phyloP scores from a whole-genome alignment of 2,888 invertebrate genomes.

The Drosophila longiperda region DNA sequence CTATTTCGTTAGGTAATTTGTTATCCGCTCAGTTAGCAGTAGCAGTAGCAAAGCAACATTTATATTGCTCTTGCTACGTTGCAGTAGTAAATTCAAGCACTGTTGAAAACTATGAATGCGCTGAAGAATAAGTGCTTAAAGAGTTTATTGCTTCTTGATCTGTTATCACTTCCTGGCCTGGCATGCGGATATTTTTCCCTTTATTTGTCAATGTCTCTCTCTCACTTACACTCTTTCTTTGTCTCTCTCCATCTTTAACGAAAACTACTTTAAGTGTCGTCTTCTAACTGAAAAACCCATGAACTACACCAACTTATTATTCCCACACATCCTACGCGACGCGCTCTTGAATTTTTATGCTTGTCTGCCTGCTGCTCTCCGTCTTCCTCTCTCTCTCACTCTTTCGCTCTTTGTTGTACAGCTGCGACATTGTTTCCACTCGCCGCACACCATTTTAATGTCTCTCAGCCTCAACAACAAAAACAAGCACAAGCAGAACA shows the following conservation, averaged over 20 bases:
- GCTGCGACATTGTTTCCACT: conserved; percentile 70
- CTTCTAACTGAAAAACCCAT: conserved; percentile 27
- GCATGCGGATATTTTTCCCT: not conserved
- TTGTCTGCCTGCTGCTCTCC: conserved; percentile 17
- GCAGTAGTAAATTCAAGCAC: not conserved
- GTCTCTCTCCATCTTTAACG: conserved; percentile 3
- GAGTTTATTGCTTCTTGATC: not conserved
- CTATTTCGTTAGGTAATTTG: not conserved
- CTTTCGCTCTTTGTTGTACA: conserved; percentile 38
- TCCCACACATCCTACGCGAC: conserved; percentile 23
- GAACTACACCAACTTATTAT: conserved; percentile 21
- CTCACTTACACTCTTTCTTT: not conserved
- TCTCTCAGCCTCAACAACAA: conserved; percentile 11
- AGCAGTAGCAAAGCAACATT: not conserved
- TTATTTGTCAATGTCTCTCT: not conserved
- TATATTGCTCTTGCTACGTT: not conserved
- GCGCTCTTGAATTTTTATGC: not conserved
- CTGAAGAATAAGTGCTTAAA: not conserved
- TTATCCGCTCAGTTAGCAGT: not conserved
- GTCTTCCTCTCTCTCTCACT: not conserved
- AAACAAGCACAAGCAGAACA: conserved; percentile 16
- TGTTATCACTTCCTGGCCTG: conserved; percentile 1
- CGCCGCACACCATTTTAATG: conserved; percentile 54
- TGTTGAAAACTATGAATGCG: not conserved
- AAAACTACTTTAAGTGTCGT: conserved; percentile 75